These are phyloP conservation scores for Eupithecia subfuscata DNA, from an alignment of 2,888 invertebrate genomes.

Conservation along the genomic window DNA sequence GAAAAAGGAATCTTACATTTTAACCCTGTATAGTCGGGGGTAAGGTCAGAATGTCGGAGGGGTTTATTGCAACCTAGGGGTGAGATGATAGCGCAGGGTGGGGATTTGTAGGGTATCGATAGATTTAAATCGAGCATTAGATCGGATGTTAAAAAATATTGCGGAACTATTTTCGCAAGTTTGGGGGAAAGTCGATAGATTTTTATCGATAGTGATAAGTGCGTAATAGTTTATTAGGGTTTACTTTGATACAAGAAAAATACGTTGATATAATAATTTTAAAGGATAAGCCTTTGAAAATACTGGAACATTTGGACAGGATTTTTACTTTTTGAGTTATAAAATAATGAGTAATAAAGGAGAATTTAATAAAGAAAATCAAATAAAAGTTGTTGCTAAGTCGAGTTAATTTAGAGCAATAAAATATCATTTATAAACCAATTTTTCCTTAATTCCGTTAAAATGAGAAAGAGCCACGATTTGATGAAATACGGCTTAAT, in stretches of 20 bases:
- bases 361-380: conserved; percentile 2
- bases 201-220: conserved; percentile 17
- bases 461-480: conserved; percentile 28
- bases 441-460: conserved; percentile 20
- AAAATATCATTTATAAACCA: conserved; percentile 14
- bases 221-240: conserved; percentile 4
- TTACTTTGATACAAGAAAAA: background rate
- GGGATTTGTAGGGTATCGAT: conserved; percentile 33
- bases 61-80: conserved; percentile 46
- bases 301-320: background rate
- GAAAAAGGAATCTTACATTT: conserved; percentile 44
- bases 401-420: conserved; percentile 14
- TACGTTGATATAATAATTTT: background rate
- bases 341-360: too few relatives aligned
- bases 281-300: background rate
- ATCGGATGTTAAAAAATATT: conserved; percentile 32
- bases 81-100: conserved; percentile 32
- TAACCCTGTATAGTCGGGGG: conserved; percentile 42
- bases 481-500: conserved; percentile 34
- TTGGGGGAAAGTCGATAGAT: conserved; percentile 1
- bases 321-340: background rate
- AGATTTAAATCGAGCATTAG: conserved; percentile 33
- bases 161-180: conserved; percentile 16
- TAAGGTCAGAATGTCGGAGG: conserved; percentile 44
- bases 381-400: conserved; percentile 1